Evolutionary conservation across 2,888 invertebrate species (phyloP).

Genomic region (Myopa tessellatipennis): DNA sequence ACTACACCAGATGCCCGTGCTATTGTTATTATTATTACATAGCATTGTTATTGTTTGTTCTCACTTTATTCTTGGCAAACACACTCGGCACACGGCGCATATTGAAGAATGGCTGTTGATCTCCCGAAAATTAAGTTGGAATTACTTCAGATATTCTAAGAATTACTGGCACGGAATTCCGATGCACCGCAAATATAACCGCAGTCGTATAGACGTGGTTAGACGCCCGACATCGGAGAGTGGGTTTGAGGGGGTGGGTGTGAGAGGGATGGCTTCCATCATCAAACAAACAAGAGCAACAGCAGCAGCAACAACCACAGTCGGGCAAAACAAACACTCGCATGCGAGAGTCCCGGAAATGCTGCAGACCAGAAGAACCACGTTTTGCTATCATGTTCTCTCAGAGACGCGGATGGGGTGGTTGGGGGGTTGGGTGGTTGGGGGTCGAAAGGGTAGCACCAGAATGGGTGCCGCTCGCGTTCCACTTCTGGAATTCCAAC

Average conservation of each 20-base stretch:
- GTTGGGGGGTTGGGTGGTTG: too few relatives aligned
- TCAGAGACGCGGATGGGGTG: neutral
- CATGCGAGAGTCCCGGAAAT: constrained; percentile 48
- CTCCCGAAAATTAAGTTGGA: constrained; percentile 14
- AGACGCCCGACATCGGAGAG: neutral
- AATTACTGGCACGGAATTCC: constrained; percentile 23
- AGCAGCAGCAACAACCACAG: neutral
- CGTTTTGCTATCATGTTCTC: constrained; percentile 30
- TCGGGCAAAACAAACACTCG: constrained; percentile 14
- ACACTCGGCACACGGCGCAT: neutral
- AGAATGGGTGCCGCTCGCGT: neutral
- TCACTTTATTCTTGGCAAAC: neutral
- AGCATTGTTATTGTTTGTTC: too few relatives aligned
- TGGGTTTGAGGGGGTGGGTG: neutral
- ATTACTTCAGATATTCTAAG: constrained; percentile 31
- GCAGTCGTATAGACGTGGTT: constrained; percentile 39
- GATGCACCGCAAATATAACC: constrained; percentile 35
- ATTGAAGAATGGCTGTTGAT: constrained; percentile 19
- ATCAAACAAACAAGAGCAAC: constrained; percentile 21
- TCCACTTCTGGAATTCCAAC: constrained; percentile 11
- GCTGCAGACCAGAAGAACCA: constrained; percentile 44
- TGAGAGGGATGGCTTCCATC: neutral
- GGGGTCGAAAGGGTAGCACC: neutral
- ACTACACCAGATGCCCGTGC: too few relatives aligned
- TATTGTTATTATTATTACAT: too few relatives aligned